A percentile compares a stretch with the other conserved stretches of the same genome.
These are phyloP conservation scores for Caenorhabditis brenneri DNA, from an alignment of 1,140 invertebrate species.

Conservation along the genomic window DNA sequence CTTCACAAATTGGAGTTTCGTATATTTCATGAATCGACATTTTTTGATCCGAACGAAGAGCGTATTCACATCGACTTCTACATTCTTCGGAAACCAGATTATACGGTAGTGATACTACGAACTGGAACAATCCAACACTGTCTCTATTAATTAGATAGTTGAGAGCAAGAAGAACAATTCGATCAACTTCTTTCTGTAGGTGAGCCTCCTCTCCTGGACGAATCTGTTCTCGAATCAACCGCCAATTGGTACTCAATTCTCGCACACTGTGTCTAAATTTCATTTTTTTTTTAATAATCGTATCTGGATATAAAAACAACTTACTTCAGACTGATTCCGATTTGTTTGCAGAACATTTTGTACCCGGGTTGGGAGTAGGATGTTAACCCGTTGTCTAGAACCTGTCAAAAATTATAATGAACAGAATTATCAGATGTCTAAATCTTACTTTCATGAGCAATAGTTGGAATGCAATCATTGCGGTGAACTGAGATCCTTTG, in stretches of 20 bases:
- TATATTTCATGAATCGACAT: constrained; percentile 42
- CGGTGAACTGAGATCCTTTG: constrained; percentile 46
- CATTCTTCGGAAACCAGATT: constrained; percentile 52
- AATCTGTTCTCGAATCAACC: constrained; percentile 31
- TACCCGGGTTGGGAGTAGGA: constrained; percentile 45
- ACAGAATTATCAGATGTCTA: not conserved
- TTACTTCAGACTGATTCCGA: constrained; percentile 49
- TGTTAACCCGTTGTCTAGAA: constrained; percentile 47
- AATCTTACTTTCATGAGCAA: constrained; percentile 47
- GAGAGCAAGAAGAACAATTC: constrained; percentile 51
- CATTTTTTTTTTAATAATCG: not conserved
- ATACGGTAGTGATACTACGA: constrained; percentile 52
- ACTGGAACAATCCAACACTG: constrained; percentile 53
- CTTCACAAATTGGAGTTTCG: constrained; percentile 41
- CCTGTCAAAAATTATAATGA: not conserved
- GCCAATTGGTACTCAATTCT: constrained; percentile 45
- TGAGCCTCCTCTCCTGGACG: not conserved
- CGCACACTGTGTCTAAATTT: constrained; percentile 47
- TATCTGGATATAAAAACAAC: not conserved
- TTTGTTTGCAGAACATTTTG: constrained; percentile 53
- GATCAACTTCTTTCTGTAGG: constrained; percentile 53
- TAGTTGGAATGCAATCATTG: constrained; percentile 54
- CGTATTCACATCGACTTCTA: constrained; percentile 40
- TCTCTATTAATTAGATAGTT: constrained; percentile 44
- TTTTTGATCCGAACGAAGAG: constrained; percentile 37